Evolutionary conservation across 2,113 vertebrate genomes (phyloP).

Genomic region (Sarotherodon lohbergeri): DNA sequence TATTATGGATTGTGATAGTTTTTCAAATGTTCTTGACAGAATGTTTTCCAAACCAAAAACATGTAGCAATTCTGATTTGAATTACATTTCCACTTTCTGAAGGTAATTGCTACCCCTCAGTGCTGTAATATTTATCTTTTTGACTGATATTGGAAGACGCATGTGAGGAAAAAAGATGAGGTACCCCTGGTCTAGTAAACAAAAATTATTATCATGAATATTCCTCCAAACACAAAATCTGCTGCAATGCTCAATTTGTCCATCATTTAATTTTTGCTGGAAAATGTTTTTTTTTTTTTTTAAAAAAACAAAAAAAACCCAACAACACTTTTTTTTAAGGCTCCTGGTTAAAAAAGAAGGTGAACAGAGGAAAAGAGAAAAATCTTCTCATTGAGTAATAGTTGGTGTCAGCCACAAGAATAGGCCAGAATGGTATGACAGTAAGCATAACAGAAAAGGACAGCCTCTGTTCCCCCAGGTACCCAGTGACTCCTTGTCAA

Average conservation of each 20-base stretch:
- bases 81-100: not conserved
- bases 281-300: too few species aligned
- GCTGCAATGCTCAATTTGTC: not conserved
- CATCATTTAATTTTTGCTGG: not conserved
- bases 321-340: not conserved
- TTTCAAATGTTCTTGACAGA: not conserved
- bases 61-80: not conserved
- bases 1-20: not conserved
- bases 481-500: slow-evolving; percentile 40
- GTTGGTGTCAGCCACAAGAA: not conserved
- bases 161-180: not conserved
- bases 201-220: not conserved
- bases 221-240: not conserved
- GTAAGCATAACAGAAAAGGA: slow-evolving; percentile 20
- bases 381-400: not conserved
- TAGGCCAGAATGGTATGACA: slow-evolving; percentile 1
- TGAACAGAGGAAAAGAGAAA: not conserved
- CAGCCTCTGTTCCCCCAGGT: slow-evolving; percentile 31
- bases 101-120: not conserved
- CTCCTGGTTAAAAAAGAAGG: not conserved
- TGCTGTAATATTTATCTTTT: not conserved
- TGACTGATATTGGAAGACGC: not conserved
- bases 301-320: rapidly evolving
- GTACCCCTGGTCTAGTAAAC: not conserved
- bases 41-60: not conserved